Evolutionary conservation across 2,797 vertebrate species (phyloP), one percentile per base, ranked within the genome.

Genomic region (Tangara arthus): DNA sequence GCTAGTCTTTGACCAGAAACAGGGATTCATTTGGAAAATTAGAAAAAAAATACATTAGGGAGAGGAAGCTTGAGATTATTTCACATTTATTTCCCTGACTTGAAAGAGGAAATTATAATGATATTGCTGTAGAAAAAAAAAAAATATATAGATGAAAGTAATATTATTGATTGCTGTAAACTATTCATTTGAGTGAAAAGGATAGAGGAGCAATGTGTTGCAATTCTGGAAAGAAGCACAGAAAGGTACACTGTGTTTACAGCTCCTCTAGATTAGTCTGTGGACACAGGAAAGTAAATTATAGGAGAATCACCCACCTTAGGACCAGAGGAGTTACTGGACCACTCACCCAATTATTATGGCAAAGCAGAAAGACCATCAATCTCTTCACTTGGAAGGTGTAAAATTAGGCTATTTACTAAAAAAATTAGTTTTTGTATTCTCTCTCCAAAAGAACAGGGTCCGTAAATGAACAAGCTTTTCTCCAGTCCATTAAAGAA

Each of bases 21-120:
- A 97, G 69, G 94, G 94, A 96, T 97, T 97, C 91, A 97, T 97
- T 96, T 96, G 90, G 92, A 97, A 97, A 97, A 97, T 97, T 95
- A 86, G 65, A 66, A 93, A 96, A 84, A 94, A 93, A 96, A 87
- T 68, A 55, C 89, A 95, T 97, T 96, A 97, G 21, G 56, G 70
- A 94, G 56, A 95, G 95, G 94, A 96, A 97, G 90, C 87, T 89
- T 81, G 75, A 78, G 91, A 91, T 95, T 91, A 95, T 97, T 97
- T 95, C 77, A 57, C 86, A 93, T 97, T 96, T 97, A 94, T 97
- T 95, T 96, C 55, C 59, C 56, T 76, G 79, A 95, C 90, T 95
- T 96, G 71, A 96, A 96, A 92, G 85, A 92, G 81, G 81, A 97
- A 96, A 91, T 15, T 28, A 96, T 96, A 96, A 96, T 93, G 57